Conservation (phyloP, 2,888 invertebrate genomes). For the Dilophus febrilis region DNA sequence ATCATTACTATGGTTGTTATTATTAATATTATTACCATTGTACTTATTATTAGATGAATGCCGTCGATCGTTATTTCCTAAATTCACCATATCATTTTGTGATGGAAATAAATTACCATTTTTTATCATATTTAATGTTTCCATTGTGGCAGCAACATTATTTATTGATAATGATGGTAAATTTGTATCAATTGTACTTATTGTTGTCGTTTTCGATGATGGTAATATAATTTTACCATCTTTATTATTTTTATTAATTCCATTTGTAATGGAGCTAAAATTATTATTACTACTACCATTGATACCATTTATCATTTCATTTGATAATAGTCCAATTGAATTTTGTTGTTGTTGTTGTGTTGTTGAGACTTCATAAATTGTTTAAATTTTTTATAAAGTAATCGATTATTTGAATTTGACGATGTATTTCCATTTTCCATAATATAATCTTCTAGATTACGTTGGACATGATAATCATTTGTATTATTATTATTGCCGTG, state of each 20-base stretch:
- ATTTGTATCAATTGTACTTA: background rate
- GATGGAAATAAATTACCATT: constrained; percentile 8
- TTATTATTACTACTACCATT: too few species aligned
- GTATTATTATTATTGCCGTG: background rate
- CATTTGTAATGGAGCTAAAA: too few species aligned
- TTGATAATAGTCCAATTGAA: too few species aligned
- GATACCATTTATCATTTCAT: background rate
- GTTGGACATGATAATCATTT: too few species aligned
- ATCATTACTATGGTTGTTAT: background rate
- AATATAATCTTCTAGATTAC: too few species aligned
- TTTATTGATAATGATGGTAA: constrained; percentile 23
- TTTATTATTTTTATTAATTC: constrained; percentile 6
- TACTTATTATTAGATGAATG: background rate
- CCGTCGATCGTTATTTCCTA: background rate
- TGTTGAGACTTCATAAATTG: too few species aligned
- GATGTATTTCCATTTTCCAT: too few species aligned
- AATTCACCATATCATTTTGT: background rate
- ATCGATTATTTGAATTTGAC: too few species aligned
- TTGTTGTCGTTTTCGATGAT: too few species aligned
- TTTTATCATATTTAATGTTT: constrained; percentile 27
- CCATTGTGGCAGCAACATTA: constrained; percentile 28
- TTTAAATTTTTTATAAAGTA: too few species aligned
- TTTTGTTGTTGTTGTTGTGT: too few species aligned
- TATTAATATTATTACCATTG: background rate
- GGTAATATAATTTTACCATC: too few species aligned